These are phyloP conservation scores for Ganaspis sp. DNA, from an alignment of 1,140 invertebrate species.

Conservation along the genomic window DNA sequence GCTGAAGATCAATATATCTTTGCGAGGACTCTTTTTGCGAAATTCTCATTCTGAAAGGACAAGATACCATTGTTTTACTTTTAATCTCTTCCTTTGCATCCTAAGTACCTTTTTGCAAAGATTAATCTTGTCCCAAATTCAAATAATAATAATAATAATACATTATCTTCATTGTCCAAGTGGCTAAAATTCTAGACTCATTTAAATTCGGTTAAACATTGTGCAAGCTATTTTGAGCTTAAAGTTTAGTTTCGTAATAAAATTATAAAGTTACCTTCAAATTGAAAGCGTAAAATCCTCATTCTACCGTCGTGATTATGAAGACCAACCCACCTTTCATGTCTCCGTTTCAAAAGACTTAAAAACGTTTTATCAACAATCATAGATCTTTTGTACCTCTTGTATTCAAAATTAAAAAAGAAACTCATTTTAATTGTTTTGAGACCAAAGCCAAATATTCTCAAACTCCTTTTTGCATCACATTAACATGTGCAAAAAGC, in stretches of 20 bases:
- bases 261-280: neutral
- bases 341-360: neutral
- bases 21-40: neutral
- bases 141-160: neutral
- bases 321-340: too few species aligned
- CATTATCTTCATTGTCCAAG: neutral
- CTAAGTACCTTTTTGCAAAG: neutral
- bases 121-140: neutral
- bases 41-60: neutral
- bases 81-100: neutral
- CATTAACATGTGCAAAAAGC: too few species aligned
- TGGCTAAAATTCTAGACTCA: neutral
- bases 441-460: too few species aligned
- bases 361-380: too few species aligned
- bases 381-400: too few species aligned
- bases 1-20: neutral
- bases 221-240: neutral
- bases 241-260: neutral
- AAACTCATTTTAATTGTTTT: too few species aligned
- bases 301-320: neutral
- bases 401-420: too few species aligned
- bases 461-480: too few species aligned
- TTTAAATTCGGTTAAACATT: constrained; percentile 1
- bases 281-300: neutral
- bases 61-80: neutral